Base-by-base conservation (phyloP, 2,113 vertebrate species). In the Ageneiosus marmoratus region DNA sequence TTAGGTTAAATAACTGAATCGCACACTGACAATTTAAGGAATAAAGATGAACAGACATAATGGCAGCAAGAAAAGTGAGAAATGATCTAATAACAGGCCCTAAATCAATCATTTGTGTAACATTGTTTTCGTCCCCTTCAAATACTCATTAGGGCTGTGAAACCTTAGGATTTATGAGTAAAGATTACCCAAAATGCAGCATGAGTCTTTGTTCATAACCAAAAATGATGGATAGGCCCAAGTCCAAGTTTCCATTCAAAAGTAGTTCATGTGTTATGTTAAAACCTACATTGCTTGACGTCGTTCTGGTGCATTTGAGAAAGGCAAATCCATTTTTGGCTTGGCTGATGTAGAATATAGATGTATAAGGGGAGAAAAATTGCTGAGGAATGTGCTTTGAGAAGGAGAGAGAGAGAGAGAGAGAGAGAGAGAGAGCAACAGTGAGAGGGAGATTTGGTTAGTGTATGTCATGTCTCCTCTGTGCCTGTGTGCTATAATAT, bases 401-500 rank as follows among this genome's bases (percentile, higher is more conserved):
- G 41, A 70, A 20, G 1, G 77, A 79, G 24, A 78, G 50, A 34
- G 77, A 80, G 46, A 37, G 37, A 55, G 65, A 2, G 27, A 80
- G 55, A 62, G 77, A 53, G 62, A 67, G 69, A 84, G 81, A 88
- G 10, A 79, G 86, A 67, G 63, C 44, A 48, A 63, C 32, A 44
- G 11, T 3, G 63, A 84, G 80, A 62, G 51, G 60, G 65, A 46
- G 48, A 46, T 75, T 41, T 73, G 56, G 44, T 62, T 77, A 63
- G 67, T 44, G 63, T 46, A 74, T 56, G 46, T 77, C 37, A 34
- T 41, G 79, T 65, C 87, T 84, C 73, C 74, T 72, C 77, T 65
- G 56, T 55, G 79, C 84, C 75, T 84, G 79, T 78, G 72, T 56
- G 44, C 75, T 82, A 81, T 86, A 85, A 84, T 86, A 77, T 90